Base-by-base conservation (phyloP, 2,888 invertebrate species). In the Dicranocentrus wangi region DNA sequence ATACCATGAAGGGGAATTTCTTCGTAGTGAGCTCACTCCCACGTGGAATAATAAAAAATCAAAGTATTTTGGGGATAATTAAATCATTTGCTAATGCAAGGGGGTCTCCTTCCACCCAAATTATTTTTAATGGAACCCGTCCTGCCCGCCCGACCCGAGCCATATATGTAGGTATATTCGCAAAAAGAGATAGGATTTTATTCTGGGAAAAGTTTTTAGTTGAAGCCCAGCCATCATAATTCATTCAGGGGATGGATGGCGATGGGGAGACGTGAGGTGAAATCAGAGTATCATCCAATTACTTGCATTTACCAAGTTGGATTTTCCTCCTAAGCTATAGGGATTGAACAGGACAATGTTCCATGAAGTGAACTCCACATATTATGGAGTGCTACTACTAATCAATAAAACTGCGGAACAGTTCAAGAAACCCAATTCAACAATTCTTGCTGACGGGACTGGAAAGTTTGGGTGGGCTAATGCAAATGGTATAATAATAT, bases 211-310 rank as follows among this genome's bases (percentile, higher is more conserved):
- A 2, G 15, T 55, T 55, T 55, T 21, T 10, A 55, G 21, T 47
- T 5, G n/a, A 47, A 23, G 15, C 47, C 32, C 60, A 32, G 3
- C 65, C 60, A 47, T 68, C 25, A 77, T 77, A 68, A 77, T 77
- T 69, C 77, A 77, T 77, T 77, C 69, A 39, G 69, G 51, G 69
- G 68, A 69, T 32, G 69, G 69, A 17, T 32, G 69, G 51, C 61
- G 68, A 69, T 32, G 69, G 69, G 17, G 61, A 69, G 47, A 77
- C 77, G 77, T 77, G 77, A 69, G 58, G 47, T 15, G 68, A 69
- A 77, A 77, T 77, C 19, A 61, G 69, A 77, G 61, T 68, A 69
- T 42, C 68, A 51, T 32, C 61, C 63, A 77, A 76, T 68, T 76
- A 32, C n/a, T 15, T 3, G 8, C 47, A 47, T n/a, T 47, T 47